A percentile compares a stretch with the other conserved stretches of the same genome.
phyloP scores from a whole-genome alignment of 2,113 vertebrate genomes.

The Gymnarchus niloticus region DNA sequence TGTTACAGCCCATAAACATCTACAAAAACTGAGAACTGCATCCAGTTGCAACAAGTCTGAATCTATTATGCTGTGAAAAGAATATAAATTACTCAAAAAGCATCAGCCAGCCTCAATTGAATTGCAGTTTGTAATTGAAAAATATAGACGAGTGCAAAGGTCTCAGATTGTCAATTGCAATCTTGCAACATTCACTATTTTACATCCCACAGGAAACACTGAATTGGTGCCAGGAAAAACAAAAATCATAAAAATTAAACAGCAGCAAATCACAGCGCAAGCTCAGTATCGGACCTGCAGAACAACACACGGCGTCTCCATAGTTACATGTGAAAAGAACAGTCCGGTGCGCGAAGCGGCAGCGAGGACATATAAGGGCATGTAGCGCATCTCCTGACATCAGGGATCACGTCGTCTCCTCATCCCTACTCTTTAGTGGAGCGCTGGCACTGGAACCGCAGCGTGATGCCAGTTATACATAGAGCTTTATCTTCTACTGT shows the following conservation, averaged over 20 bases:
- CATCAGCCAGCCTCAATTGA: slow-evolving; percentile 48
- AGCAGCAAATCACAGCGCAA: slow-evolving; percentile 57
- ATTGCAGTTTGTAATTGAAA: slow-evolving; percentile 60
- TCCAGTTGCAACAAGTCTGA: slow-evolving; percentile 56
- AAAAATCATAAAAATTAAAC: slow-evolving; percentile 43
- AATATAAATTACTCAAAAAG: slow-evolving; percentile 61
- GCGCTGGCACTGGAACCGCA: not conserved
- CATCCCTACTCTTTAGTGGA: not conserved
- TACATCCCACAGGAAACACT: slow-evolving; percentile 62
- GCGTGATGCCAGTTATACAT: not conserved
- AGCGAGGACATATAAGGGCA: not conserved
- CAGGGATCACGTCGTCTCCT: not conserved
- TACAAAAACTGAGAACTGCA: slow-evolving; percentile 58
- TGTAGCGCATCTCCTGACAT: not conserved
- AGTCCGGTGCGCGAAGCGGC: no score
- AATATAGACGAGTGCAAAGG: slow-evolving; percentile 75
- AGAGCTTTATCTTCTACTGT: not conserved
- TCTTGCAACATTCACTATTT: slow-evolving; percentile 72
- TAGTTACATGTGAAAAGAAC: slow-evolving; percentile 41
- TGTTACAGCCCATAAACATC: slow-evolving; percentile 42
- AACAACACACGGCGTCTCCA: slow-evolving; percentile 52
- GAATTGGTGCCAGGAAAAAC: slow-evolving; percentile 31
- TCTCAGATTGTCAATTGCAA: slow-evolving; percentile 84
- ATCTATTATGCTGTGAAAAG: slow-evolving; percentile 58
- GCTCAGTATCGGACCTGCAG: slow-evolving; percentile 45